Base-by-base conservation (phyloP, 2,113 vertebrate genomes). In the Picathartes gymnocephalus region DNA sequence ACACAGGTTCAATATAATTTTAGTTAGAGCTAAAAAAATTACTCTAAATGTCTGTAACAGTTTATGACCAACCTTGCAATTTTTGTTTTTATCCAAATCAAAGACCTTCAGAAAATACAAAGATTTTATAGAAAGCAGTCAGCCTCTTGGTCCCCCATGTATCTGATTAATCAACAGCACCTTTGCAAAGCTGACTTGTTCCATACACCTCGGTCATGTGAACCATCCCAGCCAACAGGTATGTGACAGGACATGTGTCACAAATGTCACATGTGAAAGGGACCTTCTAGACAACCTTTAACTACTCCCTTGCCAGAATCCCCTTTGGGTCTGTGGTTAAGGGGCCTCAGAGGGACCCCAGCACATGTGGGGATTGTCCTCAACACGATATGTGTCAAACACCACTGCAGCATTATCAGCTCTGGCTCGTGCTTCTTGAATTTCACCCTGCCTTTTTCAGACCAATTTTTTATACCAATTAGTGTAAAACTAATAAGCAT, bases 401-500 rank as follows among this genome's bases (percentile, higher is more conserved):
- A 57, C 22, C 45, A 24, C 54, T 20, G 62, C 62, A 73, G 42
- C 28, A 10, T 15, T 47, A 31, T 3, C 18, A 61, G 3, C 61
- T 90, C 72, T 53, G 30, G 2, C 66, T n/a, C 18, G 56, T 18
- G 88, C 93, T 88, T 53, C 72, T 23, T 45, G 24, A 60, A 65
- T 83, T 91, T 70, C 76, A 95, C 25, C 44, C 58, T 69, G 14
- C 53, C 92, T 93, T 74, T 74, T 77, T 37, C 86, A 91, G 62
- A 81, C 10, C 48, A 69, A 15, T 68, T 45, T 68, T 78, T 78
- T 53, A 70, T 64, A 70, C n/a, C 84, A 86, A 86, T 86, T 86
- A 86, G 45, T 70, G 54, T 48, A 92, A 92, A 77, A 88, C 83
- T 96, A 92, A 93, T 95, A 80, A 86, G 71, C 17, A 23, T 33